Evolutionary conservation across 2,113 vertebrate species (phyloP).

Genomic region (Neolamprologus tretocephalus): DNA sequence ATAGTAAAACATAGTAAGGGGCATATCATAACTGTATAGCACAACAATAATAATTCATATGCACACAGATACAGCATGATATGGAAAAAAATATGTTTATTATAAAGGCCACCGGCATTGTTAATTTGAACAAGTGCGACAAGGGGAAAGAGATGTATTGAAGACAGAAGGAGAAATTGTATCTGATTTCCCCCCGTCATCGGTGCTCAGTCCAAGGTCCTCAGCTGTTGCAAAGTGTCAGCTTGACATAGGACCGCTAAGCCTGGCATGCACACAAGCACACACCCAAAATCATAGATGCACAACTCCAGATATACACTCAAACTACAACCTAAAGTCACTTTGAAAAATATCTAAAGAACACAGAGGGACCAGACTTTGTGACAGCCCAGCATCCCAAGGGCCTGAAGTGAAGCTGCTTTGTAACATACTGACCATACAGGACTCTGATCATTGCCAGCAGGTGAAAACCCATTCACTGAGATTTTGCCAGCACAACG

Average conservation of each 20-base stretch:
- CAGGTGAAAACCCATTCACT: slow-evolving; percentile 10
- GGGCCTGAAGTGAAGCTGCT: background rate
- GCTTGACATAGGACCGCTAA: slow-evolving; percentile 30
- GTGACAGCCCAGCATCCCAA: background rate
- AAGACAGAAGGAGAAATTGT: slow-evolving; percentile 18
- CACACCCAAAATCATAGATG: background rate
- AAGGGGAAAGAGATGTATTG: background rate
- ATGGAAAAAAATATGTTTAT: background rate
- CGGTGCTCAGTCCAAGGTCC: slow-evolving; percentile 21
- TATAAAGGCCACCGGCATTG: background rate
- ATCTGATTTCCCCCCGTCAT: slow-evolving; percentile 65
- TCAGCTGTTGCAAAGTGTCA: slow-evolving; percentile 69
- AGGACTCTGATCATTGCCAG: background rate
- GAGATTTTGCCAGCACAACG: background rate
- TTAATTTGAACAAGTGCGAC: background rate
- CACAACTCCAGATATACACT: background rate
- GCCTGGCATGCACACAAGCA: slow-evolving; percentile 11
- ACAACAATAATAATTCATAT: background rate
- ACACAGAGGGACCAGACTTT: background rate
- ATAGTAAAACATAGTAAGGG: background rate
- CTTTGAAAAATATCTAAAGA: slow-evolving; percentile 12
- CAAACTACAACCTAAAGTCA: background rate
- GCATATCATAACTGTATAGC: background rate
- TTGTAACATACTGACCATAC: background rate
- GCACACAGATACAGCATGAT: background rate